These are phyloP conservation scores for Cacoxenus indagator DNA, from an alignment of 2,888 invertebrate species.

Conservation along the genomic window DNA sequence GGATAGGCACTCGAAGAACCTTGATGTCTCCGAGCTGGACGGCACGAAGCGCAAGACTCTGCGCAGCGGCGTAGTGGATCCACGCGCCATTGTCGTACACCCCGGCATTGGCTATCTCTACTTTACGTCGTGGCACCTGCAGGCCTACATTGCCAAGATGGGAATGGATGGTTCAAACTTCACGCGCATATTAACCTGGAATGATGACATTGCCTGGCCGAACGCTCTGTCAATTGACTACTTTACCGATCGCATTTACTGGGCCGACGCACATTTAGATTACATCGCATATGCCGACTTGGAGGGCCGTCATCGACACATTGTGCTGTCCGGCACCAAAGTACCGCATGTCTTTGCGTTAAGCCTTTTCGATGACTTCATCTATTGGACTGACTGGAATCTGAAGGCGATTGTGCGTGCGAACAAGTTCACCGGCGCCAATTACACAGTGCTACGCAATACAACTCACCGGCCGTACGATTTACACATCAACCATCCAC, in stretches of 20 bases:
- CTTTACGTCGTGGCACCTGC: constrained; percentile 95
- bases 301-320: constrained; percentile 89
- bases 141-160: constrained; percentile 96
- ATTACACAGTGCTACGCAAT: constrained; percentile 82
- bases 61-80: constrained; percentile 90
- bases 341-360: constrained; percentile 98
- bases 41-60: constrained; percentile 92
- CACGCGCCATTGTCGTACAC: constrained; percentile 94
- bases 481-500: constrained; percentile 90
- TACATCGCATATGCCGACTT: constrained; percentile 96
- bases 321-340: constrained; percentile 81
- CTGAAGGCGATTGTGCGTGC: constrained; percentile 91
- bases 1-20: constrained; percentile 93
- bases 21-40: constrained; percentile 95
- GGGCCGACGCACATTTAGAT: constrained; percentile 98
- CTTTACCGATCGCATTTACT: constrained; percentile 94
- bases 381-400: constrained; percentile 99
- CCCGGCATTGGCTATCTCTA: constrained; percentile 94
- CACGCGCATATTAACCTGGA: constrained; percentile 89
- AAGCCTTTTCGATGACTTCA: constrained; percentile 91
- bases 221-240: constrained; percentile 97
- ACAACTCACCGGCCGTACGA: constrained; percentile 97
- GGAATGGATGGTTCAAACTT: constrained; percentile 97
- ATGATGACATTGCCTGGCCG: constrained; percentile 97
- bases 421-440: constrained; percentile 89